Percentiles rank a stretch among this genome's conserved stretches.
Evolutionary conservation across 2,888 invertebrate species (phyloP).

Genomic region (Blastobasis lacticolella): DNA sequence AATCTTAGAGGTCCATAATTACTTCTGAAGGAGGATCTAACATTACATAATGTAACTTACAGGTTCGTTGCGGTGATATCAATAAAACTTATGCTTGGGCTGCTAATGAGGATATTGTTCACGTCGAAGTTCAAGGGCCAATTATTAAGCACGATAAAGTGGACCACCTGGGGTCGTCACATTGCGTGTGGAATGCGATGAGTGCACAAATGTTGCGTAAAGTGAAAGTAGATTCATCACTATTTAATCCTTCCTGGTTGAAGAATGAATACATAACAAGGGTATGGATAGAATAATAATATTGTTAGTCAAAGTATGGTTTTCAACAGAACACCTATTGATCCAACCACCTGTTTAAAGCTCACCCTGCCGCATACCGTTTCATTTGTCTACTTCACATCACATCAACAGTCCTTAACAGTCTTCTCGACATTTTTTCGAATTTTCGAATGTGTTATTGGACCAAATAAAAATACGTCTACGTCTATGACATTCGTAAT

Average conservation of each 20-base stretch:
- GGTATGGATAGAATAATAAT: slow-evolving; percentile 23
- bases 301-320: too few relatives aligned
- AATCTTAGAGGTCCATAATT: background rate
- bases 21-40: background rate
- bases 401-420: too few relatives aligned
- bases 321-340: too few relatives aligned
- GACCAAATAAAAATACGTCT: too few relatives aligned
- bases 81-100: slow-evolving; percentile 51
- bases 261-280: slow-evolving; percentile 53
- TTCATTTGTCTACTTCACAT: too few relatives aligned
- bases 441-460: too few relatives aligned
- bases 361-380: too few relatives aligned
- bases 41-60: background rate
- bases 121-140: slow-evolving; percentile 47
- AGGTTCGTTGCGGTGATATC: slow-evolving; percentile 41
- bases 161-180: background rate
- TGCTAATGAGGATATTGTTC: slow-evolving; percentile 47
- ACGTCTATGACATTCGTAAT: too few relatives aligned
- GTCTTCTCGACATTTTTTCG: too few relatives aligned
- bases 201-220: slow-evolving; percentile 28
- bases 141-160: slow-evolving; percentile 30
- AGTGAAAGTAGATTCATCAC: slow-evolving; percentile 38
- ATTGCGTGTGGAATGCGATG: slow-evolving; percentile 33
- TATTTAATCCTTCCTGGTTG: slow-evolving; percentile 52
- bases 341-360: too few relatives aligned